A percentile compares a stretch with the other conserved stretches of the same genome.
Conservation (phyloP, 1,140 invertebrate genomes). For the Euwallacea similis region DNA sequence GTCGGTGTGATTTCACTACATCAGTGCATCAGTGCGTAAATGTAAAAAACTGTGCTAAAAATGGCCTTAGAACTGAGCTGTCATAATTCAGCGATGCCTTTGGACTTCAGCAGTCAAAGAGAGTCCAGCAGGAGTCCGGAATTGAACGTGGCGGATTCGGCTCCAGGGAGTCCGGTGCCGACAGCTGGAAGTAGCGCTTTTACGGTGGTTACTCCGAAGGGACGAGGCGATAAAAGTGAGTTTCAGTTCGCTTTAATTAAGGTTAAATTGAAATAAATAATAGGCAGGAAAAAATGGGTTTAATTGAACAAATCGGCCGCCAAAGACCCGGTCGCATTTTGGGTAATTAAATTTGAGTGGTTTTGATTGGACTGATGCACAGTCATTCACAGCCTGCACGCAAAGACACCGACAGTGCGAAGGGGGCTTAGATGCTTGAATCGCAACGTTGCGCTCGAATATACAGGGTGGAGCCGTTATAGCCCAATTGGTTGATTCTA, state of each 20-base stretch:
- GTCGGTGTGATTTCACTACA: background rate
- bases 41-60: conserved; percentile 12
- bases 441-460: too few species aligned
- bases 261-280: conserved; percentile 8
- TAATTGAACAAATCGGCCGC: background rate
- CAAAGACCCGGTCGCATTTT: background rate
- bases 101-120: conserved; percentile 50
- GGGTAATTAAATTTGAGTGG: conserved; percentile 9
- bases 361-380: conserved; percentile 1
- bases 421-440: too few species aligned
- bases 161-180: conserved; percentile 46
- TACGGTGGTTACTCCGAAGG: conserved; percentile 46
- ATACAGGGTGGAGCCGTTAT: too few species aligned
- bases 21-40: conserved; percentile 4
- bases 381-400: background rate
- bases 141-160: conserved; percentile 46
- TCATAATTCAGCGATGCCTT: conserved; percentile 48
- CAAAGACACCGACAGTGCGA: background rate
- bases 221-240: conserved; percentile 26
- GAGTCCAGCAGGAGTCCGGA: conserved; percentile 47
- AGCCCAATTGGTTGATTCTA: too few species aligned
- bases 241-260: conserved; percentile 10
- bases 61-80: conserved; percentile 52
- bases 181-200: conserved; percentile 51
- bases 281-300: background rate